Base-by-base conservation (phyloP, 2,888 invertebrate genomes). In the Drosophila basisetae region DNA sequence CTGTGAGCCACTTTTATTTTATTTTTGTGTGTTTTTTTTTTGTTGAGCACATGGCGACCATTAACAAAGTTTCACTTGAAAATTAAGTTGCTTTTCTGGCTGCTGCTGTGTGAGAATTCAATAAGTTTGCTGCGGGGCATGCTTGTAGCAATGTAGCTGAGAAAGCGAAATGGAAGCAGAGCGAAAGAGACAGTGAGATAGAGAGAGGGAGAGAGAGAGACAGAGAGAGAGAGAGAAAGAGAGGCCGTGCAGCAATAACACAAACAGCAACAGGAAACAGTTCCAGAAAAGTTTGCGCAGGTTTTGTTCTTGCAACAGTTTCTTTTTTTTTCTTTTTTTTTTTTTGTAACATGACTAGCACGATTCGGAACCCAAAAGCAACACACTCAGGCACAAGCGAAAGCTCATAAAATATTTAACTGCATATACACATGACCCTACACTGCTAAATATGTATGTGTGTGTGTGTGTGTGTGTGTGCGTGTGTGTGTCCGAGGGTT, bases 41-140 rank as follows among this genome's bases (percentile, higher is more conserved):
- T 22, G 16, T 58, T 22, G 62, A 73, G 73, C 80, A 78, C 84
- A 76, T 89, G 82, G 82, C 72, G 69, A 76, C 73, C 80, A 80
- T 83, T 82, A 80, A 86, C 86, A 89, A 86, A 80, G 89, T 88
- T 84, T 88, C 76, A 76, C 74, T 78, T 78, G 82, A 65, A 87
- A 89, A 88, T 89, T 78, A 78, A 81, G 82, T 79, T 89, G 90
- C 82, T 82, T 83, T 78, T 70, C 79, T 78, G 91, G 78, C 82
- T 78, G 68, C 65, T 68, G 78, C 69, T 69, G 73, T 68, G 80
- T 59, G 60, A 75, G 78, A 89, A 84, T 85, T 85, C 83, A 89
- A 85, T 85, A 89, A 87, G 87, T 87, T 84, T 80, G 70, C 90
- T 69, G 39, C 50, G 63, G 67, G 82, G 54, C 62, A 72, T 74